phyloP scores from a whole-genome alignment of 2,113 vertebrate species.

The Pseudorasbora parva region DNA sequence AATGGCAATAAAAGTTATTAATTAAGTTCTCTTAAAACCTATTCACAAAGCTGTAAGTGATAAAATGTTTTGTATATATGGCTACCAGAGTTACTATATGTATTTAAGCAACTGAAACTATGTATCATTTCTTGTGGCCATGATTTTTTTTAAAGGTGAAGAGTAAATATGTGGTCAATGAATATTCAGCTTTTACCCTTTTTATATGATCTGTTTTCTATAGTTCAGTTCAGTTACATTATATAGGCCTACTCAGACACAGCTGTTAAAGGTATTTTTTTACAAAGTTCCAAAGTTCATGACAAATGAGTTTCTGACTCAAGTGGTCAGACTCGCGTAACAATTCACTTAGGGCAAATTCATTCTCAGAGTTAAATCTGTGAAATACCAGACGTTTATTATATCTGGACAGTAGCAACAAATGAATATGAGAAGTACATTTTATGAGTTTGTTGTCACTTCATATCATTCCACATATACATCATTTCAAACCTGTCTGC shows the following conservation, averaged over 20 bases:
- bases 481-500: conserved; percentile 15
- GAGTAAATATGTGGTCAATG: too few species aligned
- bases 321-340: background rate
- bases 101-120: too few species aligned
- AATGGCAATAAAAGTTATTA: too few species aligned
- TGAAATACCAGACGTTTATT: background rate
- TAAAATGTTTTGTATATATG: too few species aligned
- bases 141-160: too few species aligned
- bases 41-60: too few species aligned
- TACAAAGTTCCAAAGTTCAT: background rate
- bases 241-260: background rate
- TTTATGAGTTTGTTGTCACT: conserved; percentile 8
- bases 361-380: background rate
- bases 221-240: background rate
- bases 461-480: background rate
- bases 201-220: background rate
- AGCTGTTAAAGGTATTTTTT: too few species aligned
- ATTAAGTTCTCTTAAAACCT: too few species aligned
- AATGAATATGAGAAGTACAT: background rate
- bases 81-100: too few species aligned
- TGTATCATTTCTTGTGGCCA: too few species aligned
- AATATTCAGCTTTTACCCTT: background rate
- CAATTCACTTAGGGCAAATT: background rate
- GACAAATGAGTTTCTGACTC: background rate
- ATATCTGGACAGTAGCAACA: background rate